A percentile compares a stretch with the other conserved stretches of the same genome.
These are phyloP conservation scores for Eustalomyia histrio DNA, from an alignment of 2,888 invertebrate species.

Conservation along the genomic window DNA sequence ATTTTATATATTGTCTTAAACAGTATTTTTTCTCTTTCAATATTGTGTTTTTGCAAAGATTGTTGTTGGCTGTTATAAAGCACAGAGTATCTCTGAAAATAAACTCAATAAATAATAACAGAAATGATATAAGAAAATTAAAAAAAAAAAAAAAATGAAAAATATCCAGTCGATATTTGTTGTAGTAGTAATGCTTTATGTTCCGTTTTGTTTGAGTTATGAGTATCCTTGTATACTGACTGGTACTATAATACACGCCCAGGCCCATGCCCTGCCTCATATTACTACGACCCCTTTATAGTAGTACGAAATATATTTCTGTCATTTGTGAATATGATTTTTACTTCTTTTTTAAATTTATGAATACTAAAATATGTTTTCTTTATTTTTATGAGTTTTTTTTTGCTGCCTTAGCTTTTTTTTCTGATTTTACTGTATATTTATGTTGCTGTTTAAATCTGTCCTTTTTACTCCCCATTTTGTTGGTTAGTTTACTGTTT, in stretches of 20 bases:
- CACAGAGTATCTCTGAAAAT: neutral
- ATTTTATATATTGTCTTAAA: slow-evolving; percentile 1
- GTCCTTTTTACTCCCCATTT: slow-evolving; percentile 30
- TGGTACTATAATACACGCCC: slow-evolving; percentile 14
- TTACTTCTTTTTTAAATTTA: slow-evolving; percentile 16
- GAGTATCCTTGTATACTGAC: neutral
- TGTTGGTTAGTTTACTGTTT: neutral
- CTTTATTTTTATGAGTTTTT: neutral
- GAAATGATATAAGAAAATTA: neutral
- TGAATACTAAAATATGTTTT: slow-evolving; percentile 28
- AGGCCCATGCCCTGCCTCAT: slow-evolving; percentile 11
- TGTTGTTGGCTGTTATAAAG: slow-evolving; percentile 12
- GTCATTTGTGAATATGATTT: slow-evolving; percentile 9
- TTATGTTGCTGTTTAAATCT: neutral
- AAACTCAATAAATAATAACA: neutral
- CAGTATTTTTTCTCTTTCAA: neutral
- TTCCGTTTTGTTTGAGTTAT: neutral
- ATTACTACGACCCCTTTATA: slow-evolving; percentile 9
- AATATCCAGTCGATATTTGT: slow-evolving; percentile 8
- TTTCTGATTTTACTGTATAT: slow-evolving; percentile 2
- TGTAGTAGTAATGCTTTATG: slow-evolving; percentile 2
- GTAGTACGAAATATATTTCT: neutral
- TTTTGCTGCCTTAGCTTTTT: slow-evolving; percentile 3
- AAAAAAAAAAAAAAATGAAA: neutral
- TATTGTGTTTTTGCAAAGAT: neutral